Evolutionary conservation across 2,888 invertebrate genomes (phyloP).

Genomic region (Choristoneura rosaceana): DNA sequence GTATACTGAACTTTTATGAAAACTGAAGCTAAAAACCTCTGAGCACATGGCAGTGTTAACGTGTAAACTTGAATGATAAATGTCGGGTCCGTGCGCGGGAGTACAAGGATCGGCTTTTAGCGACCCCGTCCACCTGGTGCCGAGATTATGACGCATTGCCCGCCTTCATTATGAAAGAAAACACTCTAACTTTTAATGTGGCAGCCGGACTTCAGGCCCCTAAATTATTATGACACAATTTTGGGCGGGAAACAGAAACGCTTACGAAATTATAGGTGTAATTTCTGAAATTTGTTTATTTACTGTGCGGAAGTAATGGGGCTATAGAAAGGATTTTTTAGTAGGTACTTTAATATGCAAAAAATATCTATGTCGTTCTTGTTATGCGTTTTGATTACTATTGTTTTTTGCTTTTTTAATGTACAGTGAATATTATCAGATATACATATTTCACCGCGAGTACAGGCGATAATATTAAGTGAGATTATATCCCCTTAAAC

Average conservation of each 20-base stretch:
- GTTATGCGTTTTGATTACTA: no score
- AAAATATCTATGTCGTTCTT: no score
- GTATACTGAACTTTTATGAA: constrained; percentile 31
- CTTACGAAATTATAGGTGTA: constrained; percentile 16
- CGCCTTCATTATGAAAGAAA: constrained; percentile 39
- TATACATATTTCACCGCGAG: no score
- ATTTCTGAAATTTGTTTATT: constrained; percentile 18
- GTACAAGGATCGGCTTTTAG: constrained; percentile 42
- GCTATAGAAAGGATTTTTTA: not conserved
- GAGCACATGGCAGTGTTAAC: constrained; percentile 36
- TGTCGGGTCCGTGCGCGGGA: constrained; percentile 30
- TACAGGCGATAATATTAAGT: no score
- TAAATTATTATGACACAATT: constrained; percentile 34
- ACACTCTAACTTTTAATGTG: constrained; percentile 40
- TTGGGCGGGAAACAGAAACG: constrained; percentile 10
- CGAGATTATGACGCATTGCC: constrained; percentile 41
- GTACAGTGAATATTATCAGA: no score
- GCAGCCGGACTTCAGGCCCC: constrained; percentile 19
- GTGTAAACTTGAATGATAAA: constrained; percentile 42
- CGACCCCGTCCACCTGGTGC: constrained; percentile 36
- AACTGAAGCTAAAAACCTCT: constrained; percentile 38
- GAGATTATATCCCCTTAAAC: not conserved
- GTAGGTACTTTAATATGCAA: no score
- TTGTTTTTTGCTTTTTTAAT: no score
- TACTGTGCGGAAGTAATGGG: not conserved